Base-by-base conservation (phyloP, 2,113 vertebrate species). In the Neolamprologus sp. region DNA sequence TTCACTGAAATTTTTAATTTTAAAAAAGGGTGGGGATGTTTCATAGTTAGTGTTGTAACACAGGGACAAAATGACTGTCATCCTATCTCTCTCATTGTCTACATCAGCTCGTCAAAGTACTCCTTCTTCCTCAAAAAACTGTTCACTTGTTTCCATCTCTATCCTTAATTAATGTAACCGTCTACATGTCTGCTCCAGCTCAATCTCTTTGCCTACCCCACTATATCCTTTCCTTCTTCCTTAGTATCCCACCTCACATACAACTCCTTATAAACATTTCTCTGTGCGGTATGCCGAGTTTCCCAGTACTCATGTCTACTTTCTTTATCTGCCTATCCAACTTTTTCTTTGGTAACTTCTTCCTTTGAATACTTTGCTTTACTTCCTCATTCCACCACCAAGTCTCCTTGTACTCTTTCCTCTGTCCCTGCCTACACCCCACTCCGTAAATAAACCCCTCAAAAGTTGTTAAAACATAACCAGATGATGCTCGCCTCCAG, bases 241-340 rank as follows among this genome's bases (percentile, higher is more conserved):
- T 65, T 65, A 65, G 60, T 65, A 65, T 65, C 19, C 60, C 33
- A 65, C 60, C 33, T 65, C 60, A 65, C 33, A 65, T 37, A n/a
- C 10, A 65, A 65, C 7, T 37, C 60, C 11, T 65, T 65, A 65
- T 65, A 65, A 21, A 1, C 19, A 65, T 65, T 65, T 37, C 33
- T 65, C 0, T 37, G 19, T 37, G 33, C 0, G 1, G 33, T 65
- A 65, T 37, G 33, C 7, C 1, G 0, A 37, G 21, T 65, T 65
- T 37, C 19, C 60, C 60, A 37, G 60, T 37, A 37, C 60, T 65
- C 33, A 2, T 65, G 60, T 65, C 60, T 65, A 37, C 60, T 37
- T 65, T 65, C 11, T 37, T 37, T 5, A 37, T 5, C 33, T 37
- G 10, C 19, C 10, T 21, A 37, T 65, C 60, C 60, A 65, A 8